Conservation (phyloP, 2,888 invertebrate genomes). For the Osmoderma eremita region DNA sequence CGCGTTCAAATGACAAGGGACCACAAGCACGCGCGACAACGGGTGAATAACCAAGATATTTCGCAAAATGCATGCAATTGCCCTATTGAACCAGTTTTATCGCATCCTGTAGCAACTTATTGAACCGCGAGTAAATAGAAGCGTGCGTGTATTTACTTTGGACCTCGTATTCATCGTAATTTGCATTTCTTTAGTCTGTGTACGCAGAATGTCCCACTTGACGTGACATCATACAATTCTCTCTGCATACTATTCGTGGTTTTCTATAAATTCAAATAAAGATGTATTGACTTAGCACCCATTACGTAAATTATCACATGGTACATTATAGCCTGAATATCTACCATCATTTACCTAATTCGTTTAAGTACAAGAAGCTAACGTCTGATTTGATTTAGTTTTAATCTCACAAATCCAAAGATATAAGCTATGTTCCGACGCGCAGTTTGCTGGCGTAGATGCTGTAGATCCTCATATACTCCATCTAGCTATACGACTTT, state of each 20-base stretch:
- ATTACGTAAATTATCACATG: neutral
- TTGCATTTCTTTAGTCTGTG: constrained; percentile 21
- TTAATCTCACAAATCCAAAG: too few species aligned
- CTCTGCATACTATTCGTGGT: neutral
- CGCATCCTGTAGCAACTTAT: constrained; percentile 23
- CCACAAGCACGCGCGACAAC: constrained; percentile 18
- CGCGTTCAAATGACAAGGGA: constrained; percentile 19
- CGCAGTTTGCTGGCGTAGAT: too few species aligned
- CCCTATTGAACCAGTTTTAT: constrained; percentile 31
- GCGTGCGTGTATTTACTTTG: constrained; percentile 1
- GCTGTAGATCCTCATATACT: too few species aligned
- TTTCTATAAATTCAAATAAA: neutral
- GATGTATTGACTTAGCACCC: neutral
- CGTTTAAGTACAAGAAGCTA: too few species aligned
- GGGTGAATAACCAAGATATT: constrained; percentile 17
- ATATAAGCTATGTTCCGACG: too few species aligned
- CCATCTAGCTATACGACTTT: too few species aligned
- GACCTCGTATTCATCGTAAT: too few species aligned
- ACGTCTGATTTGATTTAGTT: too few species aligned
- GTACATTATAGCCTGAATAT: too few species aligned
- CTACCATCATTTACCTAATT: too few species aligned
- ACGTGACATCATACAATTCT: neutral
- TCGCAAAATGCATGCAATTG: constrained; percentile 21
- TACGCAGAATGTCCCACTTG: constrained; percentile 2
- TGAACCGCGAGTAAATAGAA: constrained; percentile 1